Evolutionary conservation across 2,888 invertebrate genomes (phyloP).

Genomic region (Melolontha melolontha): DNA sequence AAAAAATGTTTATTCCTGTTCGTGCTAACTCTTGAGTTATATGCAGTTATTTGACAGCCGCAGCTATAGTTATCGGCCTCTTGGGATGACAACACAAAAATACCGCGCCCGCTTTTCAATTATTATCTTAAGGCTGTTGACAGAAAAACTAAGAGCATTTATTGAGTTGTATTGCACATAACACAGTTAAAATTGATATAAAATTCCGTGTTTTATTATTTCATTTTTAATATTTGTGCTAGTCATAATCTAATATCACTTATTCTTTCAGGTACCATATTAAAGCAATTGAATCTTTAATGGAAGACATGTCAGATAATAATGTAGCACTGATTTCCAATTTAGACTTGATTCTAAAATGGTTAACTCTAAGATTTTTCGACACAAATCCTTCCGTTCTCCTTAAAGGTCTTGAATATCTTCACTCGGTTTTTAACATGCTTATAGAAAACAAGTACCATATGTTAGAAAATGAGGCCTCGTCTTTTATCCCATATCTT

Average conservation of each 20-base stretch:
- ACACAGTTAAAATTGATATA: too few relatives aligned
- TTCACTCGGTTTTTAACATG: slow-evolving; percentile 84
- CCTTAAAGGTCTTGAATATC: slow-evolving; percentile 93
- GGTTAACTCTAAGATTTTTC: slow-evolving; percentile 96
- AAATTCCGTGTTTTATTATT: too few relatives aligned
- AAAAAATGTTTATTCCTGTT: too few relatives aligned
- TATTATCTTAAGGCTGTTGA: too few relatives aligned
- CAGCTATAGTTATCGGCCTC: too few relatives aligned
- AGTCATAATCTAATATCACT: not conserved
- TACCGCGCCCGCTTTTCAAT: too few relatives aligned
- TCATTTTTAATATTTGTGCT: too few relatives aligned
- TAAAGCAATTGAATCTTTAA: slow-evolving; percentile 92
- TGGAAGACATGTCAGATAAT: slow-evolving; percentile 85
- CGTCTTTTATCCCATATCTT: slow-evolving; percentile 94
- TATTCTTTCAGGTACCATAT: slow-evolving; percentile 82
- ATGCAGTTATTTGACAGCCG: too few relatives aligned
- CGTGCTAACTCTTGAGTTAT: too few relatives aligned
- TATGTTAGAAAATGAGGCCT: slow-evolving; percentile 91
- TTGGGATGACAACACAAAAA: too few relatives aligned
- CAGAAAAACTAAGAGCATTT: too few relatives aligned
- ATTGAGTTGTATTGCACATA: too few relatives aligned
- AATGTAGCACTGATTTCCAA: slow-evolving; percentile 86
- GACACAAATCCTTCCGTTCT: slow-evolving; percentile 99
- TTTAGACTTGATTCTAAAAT: slow-evolving; percentile 94
- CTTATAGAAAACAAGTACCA: slow-evolving; percentile 85